Base-by-base conservation (phyloP, 2,888 invertebrate genomes). In the Morpho helenor region DNA sequence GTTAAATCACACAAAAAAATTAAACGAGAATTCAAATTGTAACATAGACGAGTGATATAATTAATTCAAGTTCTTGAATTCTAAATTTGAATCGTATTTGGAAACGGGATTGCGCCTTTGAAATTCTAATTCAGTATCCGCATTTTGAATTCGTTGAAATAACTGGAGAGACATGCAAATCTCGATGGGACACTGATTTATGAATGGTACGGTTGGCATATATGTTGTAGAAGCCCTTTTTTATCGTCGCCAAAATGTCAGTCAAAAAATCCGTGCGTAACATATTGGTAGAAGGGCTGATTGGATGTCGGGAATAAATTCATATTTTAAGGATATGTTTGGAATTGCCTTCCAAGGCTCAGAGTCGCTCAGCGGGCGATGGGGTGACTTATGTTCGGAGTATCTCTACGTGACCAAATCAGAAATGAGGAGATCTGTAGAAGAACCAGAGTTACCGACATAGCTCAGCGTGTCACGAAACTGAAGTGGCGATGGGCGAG, bases 121-220 rank as follows among this genome's bases (percentile, higher is more conserved):
- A 67, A 69, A 69, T 67, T 66, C 65, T 66, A 67, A 67, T 67
- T 55, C 52, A 53, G 50, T 48, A 64, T 57, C 55, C 58, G 52
- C 56, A 60, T 61, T 63, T 61, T 56, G 54, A 55, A 57, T 62
- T 60, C 63, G 48, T 60, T 43, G 43, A 42, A 51, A 51, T 62
- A 62, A 61, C 63, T 59, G 55, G 53, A 62, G 66, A 63, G 69
- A 68, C 65, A 65, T 68, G 68, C 61, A 68, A 69, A 69, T 67
- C 67, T 63, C 60, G 59, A 63, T 63, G 39, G 46, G 47, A 46
- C 64, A 63, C 70, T 76, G 74, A 76, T 77, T 73, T 77, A 76
- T 75, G 69, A 63, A 75, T 72, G 68, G 68, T 8, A 59, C 56
- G 68, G 64, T 52, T 65, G 51, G 64, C 45, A 53, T 60, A 65